Evolutionary conservation across 2,113 vertebrate species (phyloP), one percentile per base, ranked within the genome.

Genomic region (mouse (Mus musculus)): DNA sequence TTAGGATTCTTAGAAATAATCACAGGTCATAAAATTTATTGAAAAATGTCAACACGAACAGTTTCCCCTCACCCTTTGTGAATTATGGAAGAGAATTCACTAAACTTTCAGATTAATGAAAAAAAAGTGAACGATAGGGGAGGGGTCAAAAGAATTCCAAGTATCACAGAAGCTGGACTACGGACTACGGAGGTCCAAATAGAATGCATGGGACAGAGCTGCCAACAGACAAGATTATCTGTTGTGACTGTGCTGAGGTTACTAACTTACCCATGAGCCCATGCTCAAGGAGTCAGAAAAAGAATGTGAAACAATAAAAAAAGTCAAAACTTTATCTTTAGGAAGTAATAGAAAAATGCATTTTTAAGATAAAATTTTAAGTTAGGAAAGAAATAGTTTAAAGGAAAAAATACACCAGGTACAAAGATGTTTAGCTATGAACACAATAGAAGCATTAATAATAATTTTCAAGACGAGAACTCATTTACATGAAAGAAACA

Each of bases 61-160:
- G 42, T 8, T 69, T 88, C 7, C 42, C 63, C 59, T 86, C 42
- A 26, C 52, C 89, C 84, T 20, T 85, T 91, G 90, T 39, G 14
- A 96, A 94, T 91, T 69, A 86, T 0, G 63, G 65, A 86, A 61
- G 7, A 19, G 8, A 97, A 98, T 99, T 99, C 63, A 69, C 3
- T 89, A 28, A 69, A 77, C 16, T 89, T 93, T 72, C 39, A 93
- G 16, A 16, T 87, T 90, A 89, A 88, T 12, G 16, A 56, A 67
- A 0, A 0, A 0, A 49, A 61, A 73, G 42, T 33, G 3, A 30
- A 2, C 67, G 76, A 61, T 3, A 73, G 24, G 20, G 86, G 71
- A 94, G 56, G 78, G 77, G 22, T 36, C 46, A 86, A 93, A 94
- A 61, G 78, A 65, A 67, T 67, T n/a, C 9, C 22, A 54, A 36